Percentiles rank a stretch among this genome's conserved stretches.
phyloP scores from a whole-genome alignment of 2,113 vertebrate species.

The Alethe castanea region DNA sequence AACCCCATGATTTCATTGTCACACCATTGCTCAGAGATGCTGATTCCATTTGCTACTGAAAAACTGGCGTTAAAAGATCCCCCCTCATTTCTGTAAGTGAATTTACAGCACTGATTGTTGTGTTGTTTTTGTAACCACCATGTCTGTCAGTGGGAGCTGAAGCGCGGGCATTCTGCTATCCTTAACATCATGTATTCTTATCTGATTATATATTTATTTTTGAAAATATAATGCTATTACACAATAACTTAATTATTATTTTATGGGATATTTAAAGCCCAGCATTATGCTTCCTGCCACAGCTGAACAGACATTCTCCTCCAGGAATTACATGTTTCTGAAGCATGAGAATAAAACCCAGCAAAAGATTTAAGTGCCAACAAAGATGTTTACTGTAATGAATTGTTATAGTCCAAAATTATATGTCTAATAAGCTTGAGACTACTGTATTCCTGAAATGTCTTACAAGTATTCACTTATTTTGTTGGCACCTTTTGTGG shows the following conservation, averaged over 20 bases:
- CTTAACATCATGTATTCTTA: neutral
- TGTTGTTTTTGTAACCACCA: neutral
- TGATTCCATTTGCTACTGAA: neutral
- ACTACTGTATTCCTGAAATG: neutral
- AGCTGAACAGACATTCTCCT: neutral
- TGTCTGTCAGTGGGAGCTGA: neutral
- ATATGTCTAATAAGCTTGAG: neutral
- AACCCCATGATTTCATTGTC: neutral
- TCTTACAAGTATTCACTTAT: neutral
- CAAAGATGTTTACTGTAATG: neutral
- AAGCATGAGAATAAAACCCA: neutral
- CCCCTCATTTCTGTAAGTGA: neutral
- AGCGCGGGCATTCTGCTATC: neutral
- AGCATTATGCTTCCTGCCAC: neutral
- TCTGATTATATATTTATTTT: conserved; percentile 15
- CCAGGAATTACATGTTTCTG: neutral
- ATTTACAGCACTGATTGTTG: neutral
- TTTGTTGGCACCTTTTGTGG: neutral
- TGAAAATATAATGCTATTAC: conserved; percentile 4
- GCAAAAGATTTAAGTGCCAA: neutral
- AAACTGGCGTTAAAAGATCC: neutral
- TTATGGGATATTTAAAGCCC: conserved; percentile 17
- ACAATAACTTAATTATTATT: conserved; percentile 21
- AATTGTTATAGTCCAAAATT: neutral
- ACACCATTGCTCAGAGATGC: neutral